Conservation (phyloP, 2,113 vertebrate species). For the Brienomyrus brachyistius region DNA sequence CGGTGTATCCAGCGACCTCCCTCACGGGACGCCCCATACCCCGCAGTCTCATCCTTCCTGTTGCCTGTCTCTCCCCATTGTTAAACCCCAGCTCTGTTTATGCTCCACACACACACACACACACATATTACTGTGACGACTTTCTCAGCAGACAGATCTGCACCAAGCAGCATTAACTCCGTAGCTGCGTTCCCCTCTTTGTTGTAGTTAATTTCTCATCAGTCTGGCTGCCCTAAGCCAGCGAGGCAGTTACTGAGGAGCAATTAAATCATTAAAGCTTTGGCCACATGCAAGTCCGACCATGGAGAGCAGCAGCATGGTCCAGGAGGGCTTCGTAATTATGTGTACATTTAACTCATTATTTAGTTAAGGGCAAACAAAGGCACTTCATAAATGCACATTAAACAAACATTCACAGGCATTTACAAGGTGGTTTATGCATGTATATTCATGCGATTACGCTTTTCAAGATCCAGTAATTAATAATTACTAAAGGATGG, state of each 20-base stretch:
- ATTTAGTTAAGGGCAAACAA: constrained; percentile 8
- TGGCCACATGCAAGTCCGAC: constrained; percentile 16
- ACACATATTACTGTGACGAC: constrained; percentile 43
- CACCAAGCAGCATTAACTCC: neutral
- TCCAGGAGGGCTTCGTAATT: constrained; percentile 4
- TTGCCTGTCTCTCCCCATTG: neutral
- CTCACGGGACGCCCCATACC: neutral
- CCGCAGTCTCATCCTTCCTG: constrained; percentile 1
- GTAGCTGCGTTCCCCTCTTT: constrained; percentile 32
- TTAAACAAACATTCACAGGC: neutral
- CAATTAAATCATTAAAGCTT: constrained; percentile 31
- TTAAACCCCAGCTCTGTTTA: constrained; percentile 38
- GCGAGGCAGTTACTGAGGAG: constrained; percentile 25
- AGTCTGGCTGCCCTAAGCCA: constrained; percentile 32
- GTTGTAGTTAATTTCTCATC: constrained; percentile 38
- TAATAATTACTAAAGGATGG: neutral
- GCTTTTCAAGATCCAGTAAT: neutral
- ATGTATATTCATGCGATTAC: constrained; percentile 15
- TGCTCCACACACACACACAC: constrained; percentile 9
- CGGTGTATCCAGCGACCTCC: constrained; percentile 13
- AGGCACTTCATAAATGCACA: constrained; percentile 9
- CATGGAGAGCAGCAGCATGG: neutral
- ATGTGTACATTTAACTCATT: neutral
- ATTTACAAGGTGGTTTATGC: constrained; percentile 16
- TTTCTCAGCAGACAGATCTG: constrained; percentile 16